Percentiles rank a stretch among this genome's conserved stretches.
These are phyloP conservation scores for Phenganax subtilis DNA, from an alignment of 92 coral and sea anemone species.

Conservation along the genomic window DNA sequence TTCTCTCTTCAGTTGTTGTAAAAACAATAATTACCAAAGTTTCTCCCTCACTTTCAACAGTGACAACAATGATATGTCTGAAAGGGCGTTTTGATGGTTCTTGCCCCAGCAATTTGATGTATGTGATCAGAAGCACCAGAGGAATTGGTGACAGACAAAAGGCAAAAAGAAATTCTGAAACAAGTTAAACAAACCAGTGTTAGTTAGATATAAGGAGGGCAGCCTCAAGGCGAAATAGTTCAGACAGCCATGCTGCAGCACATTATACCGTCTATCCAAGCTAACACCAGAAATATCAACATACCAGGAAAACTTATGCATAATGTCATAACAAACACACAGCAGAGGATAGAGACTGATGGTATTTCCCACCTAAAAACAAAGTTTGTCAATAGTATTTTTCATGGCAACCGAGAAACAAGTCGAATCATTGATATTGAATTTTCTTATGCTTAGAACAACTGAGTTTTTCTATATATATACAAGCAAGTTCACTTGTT, in stretches of 20 bases:
- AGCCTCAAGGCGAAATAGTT: neutral
- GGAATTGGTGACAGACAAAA: conserved; percentile 30
- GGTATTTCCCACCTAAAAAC: conserved; percentile 31
- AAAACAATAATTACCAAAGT: conserved; percentile 10
- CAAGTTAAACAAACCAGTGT: neutral
- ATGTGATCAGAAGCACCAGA: conserved; percentile 20
- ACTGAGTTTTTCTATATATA: no score
- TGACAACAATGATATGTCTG: conserved; percentile 26
- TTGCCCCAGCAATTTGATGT: conserved; percentile 24
- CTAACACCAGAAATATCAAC: neutral
- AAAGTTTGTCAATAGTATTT: neutral
- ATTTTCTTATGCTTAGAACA: neutral
- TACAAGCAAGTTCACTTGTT: no score
- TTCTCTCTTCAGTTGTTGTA: no score
- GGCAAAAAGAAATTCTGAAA: conserved; percentile 31
- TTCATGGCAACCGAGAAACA: neutral
- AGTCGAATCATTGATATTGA: neutral
- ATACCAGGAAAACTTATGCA: conserved; percentile 34
- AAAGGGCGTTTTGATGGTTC: neutral
- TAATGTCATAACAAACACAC: conserved; percentile 24
- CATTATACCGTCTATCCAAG: neutral
- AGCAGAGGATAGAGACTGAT: conserved; percentile 21
- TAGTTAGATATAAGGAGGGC: neutral
- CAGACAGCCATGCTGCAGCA: neutral
- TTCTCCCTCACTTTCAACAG: conserved; percentile 30